Conservation (phyloP, 2,888 invertebrate species). For the Yponomeuta evonymella region DNA sequence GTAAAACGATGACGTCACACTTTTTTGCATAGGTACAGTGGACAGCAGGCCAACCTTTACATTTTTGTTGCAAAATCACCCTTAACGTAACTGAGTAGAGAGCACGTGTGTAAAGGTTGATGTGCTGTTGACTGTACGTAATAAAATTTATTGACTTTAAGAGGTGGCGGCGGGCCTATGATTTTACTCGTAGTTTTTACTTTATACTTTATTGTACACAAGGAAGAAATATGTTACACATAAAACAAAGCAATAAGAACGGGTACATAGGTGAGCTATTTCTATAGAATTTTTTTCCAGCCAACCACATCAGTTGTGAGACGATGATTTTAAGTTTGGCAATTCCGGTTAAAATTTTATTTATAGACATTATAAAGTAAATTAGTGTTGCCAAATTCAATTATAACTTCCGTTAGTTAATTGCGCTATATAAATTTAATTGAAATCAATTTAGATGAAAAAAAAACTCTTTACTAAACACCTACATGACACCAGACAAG, state of each 20-base stretch:
- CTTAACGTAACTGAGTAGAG: too few species aligned
- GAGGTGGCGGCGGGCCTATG: background rate
- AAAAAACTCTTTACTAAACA: background rate
- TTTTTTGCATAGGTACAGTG: background rate
- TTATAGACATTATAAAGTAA: background rate
- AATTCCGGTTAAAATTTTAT: background rate
- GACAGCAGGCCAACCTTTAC: too few species aligned
- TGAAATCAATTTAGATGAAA: background rate
- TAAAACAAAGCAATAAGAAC: too few species aligned
- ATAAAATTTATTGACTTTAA: background rate
- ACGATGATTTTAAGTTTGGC: too few species aligned
- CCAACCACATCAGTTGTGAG: too few species aligned
- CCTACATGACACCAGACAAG: background rate
- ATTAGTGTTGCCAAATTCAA: background rate
- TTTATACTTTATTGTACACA: too few species aligned
- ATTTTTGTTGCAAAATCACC: too few species aligned
- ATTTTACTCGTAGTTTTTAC: background rate
- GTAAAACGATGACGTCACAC: conserved; percentile 7
- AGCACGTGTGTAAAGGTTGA: too few species aligned
- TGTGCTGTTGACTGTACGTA: background rate
- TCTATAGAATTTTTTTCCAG: too few species aligned
- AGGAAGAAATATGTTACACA: too few species aligned
- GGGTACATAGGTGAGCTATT: too few species aligned
- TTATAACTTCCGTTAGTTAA: background rate
- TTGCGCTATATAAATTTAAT: background rate